Percentiles rank a stretch among this genome's conserved stretches.
Conservation (phyloP, 2,797 vertebrate genomes). For the Onychomys leucogaster region DNA sequence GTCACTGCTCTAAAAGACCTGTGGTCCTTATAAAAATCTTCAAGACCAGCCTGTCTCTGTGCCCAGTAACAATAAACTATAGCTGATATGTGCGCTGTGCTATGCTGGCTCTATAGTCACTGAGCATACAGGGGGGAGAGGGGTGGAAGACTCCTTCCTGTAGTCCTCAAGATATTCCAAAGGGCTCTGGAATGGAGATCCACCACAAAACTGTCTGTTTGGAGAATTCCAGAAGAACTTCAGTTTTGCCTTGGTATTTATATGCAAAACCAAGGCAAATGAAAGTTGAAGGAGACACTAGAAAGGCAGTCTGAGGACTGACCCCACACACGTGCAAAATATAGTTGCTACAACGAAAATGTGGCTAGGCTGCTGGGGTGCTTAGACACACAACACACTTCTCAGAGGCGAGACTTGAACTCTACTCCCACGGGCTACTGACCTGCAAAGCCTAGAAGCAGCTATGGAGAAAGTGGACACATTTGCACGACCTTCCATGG, state of each 20-base stretch:
- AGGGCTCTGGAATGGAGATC: neutral
- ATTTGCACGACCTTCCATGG: neutral
- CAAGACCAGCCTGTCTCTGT: conserved; percentile 14
- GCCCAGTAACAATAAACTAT: conserved; percentile 23
- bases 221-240: neutral
- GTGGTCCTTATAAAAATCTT: conserved; percentile 28
- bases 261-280: conserved; percentile 39
- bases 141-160: neutral
- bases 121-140: neutral
- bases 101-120: neutral
- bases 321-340: neutral
- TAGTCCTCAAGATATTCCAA: neutral
- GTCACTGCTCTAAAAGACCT: neutral
- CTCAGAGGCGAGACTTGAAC: neutral
- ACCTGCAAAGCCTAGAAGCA: neutral
- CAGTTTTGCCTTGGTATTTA: conserved; percentile 1
- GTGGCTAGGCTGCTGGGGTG: neutral
- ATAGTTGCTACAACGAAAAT: neutral
- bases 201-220: neutral
- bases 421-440: neutral
- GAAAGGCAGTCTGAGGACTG: neutral
- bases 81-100: neutral
- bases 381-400: neutral
- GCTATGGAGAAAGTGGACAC: neutral
- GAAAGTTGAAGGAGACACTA: neutral